These are phyloP conservation scores for Drosophila jambulina DNA, from an alignment of 1,140 invertebrate species.

Conservation along the genomic window DNA sequence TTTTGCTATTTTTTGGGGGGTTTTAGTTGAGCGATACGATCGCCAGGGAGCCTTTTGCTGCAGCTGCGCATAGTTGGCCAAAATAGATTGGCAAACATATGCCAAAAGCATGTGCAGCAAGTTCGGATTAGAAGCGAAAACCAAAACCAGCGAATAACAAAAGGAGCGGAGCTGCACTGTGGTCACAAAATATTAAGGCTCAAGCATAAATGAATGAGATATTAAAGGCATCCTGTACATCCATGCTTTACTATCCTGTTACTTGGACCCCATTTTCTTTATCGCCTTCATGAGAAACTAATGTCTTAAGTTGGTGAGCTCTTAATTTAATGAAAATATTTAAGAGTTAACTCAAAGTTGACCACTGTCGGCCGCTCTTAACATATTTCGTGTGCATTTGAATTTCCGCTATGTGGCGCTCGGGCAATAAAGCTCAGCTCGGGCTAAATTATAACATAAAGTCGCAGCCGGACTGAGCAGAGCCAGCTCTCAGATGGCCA, in stretches of 20 bases:
- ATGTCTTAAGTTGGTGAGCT: neutral
- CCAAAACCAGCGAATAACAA: constrained; percentile 71
- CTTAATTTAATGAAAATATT: constrained; percentile 1
- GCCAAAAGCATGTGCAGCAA: constrained; percentile 45
- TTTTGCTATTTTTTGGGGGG: constrained; percentile 8
- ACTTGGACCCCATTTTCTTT: too few relatives aligned
- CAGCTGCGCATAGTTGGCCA: constrained; percentile 71
- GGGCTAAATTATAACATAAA: constrained; percentile 81
- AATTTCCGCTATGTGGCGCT: constrained; percentile 78
- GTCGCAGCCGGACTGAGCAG: constrained; percentile 15
- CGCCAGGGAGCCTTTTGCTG: constrained; percentile 45
- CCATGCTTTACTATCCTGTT: neutral
- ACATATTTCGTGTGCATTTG: constrained; percentile 81
- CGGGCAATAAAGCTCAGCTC: constrained; percentile 74
- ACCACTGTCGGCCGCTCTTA: constrained; percentile 33
- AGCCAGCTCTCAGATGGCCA: constrained; percentile 15
- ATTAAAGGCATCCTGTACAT: too few relatives aligned
- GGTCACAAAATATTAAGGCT: neutral
- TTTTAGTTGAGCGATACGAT: constrained; percentile 67
- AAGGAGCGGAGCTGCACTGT: constrained; percentile 40
- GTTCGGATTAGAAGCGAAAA: constrained; percentile 65
- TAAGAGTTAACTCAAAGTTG: neutral
- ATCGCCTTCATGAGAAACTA: neutral
- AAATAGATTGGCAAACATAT: constrained; percentile 75
- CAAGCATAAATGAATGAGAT: neutral